These are phyloP conservation scores for Aphyosemion australe DNA, from an alignment of 2,113 vertebrate species.

Conservation along the genomic window DNA sequence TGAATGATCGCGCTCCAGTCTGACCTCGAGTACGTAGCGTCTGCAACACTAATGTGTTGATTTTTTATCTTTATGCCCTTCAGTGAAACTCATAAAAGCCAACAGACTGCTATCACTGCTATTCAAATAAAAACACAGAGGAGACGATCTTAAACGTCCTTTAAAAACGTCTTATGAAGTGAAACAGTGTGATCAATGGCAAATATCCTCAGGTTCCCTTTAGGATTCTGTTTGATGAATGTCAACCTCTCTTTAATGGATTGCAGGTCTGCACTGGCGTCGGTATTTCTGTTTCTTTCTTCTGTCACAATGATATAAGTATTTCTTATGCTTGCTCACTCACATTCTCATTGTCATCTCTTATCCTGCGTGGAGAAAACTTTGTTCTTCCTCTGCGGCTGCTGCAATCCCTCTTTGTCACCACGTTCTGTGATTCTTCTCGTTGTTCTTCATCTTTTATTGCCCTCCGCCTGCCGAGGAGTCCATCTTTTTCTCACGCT, in stretches of 20 bases:
- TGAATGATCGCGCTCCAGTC: not conserved
- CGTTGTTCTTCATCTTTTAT: constrained; percentile 40
- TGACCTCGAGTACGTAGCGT: not conserved
- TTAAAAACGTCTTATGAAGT: not conserved
- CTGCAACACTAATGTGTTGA: not conserved
- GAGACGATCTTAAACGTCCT: constrained; percentile 13
- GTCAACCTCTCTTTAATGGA: constrained; percentile 14
- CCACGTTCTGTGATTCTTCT: constrained; percentile 15
- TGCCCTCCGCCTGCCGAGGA: constrained; percentile 36
- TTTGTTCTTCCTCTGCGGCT: constrained; percentile 35
- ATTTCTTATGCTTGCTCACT: constrained; percentile 23
- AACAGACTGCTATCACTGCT: constrained; percentile 1
- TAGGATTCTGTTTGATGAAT: constrained; percentile 38
- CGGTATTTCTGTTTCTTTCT: constrained; percentile 28
- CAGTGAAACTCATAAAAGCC: not conserved
- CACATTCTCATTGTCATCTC: constrained; percentile 30
- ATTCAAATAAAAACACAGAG: constrained; percentile 6
- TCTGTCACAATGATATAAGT: constrained; percentile 37
- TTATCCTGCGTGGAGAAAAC: constrained; percentile 31
- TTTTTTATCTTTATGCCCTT: not conserved
- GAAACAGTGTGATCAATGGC: constrained; percentile 14
- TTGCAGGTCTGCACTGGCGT: constrained; percentile 9
- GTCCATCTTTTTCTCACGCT: constrained; percentile 40
- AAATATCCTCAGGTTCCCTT: constrained; percentile 22
- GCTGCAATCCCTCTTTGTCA: constrained; percentile 55